These are phyloP conservation scores for Rhagoletis pomonella DNA, from an alignment of 1,140 invertebrate species.

Conservation along the genomic window DNA sequence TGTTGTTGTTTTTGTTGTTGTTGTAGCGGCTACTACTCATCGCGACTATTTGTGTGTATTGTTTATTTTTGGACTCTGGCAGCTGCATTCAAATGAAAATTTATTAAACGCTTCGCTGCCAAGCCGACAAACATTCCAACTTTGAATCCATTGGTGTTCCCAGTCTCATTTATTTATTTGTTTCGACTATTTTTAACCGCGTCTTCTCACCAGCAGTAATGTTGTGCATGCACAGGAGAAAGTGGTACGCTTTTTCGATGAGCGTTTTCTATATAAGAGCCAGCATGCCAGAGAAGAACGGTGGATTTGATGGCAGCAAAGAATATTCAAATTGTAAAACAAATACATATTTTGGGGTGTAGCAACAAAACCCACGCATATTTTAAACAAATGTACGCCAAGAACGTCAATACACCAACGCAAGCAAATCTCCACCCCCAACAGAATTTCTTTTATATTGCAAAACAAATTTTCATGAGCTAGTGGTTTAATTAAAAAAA, in stretches of 20 bases:
- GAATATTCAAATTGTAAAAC: neutral
- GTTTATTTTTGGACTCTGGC: constrained; percentile 46
- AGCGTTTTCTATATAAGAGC: neutral
- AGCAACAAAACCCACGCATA: neutral
- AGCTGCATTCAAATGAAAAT: constrained; percentile 53
- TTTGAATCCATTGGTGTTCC: neutral
- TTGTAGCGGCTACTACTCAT: too few species aligned
- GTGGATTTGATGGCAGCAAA: neutral
- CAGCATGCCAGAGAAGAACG: neutral
- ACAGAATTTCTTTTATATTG: neutral
- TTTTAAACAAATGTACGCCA: neutral
- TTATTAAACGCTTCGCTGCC: constrained; percentile 23
- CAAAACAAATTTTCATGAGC: neutral
- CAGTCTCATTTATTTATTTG: constrained; percentile 29
- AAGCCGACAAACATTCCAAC: constrained; percentile 47
- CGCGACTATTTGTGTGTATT: neutral
- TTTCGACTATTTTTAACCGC: constrained; percentile 10
- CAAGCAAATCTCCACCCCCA: neutral
- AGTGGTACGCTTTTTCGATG: neutral
- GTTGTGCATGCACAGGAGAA: neutral
- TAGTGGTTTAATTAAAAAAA: too few species aligned
- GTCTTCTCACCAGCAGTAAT: neutral
- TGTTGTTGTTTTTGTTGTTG: too few species aligned
- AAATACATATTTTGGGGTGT: too few species aligned
- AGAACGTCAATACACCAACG: neutral